Evolutionary conservation across 2,888 invertebrate species (phyloP).

Genomic region (Pseudanteris insignis): DNA sequence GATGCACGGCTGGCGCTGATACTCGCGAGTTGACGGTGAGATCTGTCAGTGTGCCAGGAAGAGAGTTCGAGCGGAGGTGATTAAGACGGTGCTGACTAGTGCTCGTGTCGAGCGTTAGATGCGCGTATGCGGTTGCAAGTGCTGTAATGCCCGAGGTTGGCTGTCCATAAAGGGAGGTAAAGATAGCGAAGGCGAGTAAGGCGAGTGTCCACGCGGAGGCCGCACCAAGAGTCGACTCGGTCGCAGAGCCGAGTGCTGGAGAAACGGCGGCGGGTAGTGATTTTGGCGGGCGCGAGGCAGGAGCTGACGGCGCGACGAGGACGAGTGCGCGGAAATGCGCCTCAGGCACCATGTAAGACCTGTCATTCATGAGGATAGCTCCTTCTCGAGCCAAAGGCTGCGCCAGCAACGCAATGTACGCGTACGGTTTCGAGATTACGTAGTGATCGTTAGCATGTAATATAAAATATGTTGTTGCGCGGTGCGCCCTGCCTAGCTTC

Average conservation of each 20-base stretch:
- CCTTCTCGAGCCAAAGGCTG: constrained; percentile 53
- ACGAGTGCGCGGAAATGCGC: constrained; percentile 46
- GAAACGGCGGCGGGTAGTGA: constrained; percentile 15
- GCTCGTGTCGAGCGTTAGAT: constrained; percentile 56
- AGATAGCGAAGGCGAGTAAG: constrained; percentile 1
- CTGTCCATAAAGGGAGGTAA: constrained; percentile 21
- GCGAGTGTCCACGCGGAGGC: constrained; percentile 1
- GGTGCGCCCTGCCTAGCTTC: constrained; percentile 68
- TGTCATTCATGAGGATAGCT: constrained; percentile 45
- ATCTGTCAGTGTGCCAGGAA: constrained; percentile 25
- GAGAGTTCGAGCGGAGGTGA: constrained; percentile 31
- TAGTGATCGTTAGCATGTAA: constrained; percentile 66
- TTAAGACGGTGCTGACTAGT: constrained; percentile 50
- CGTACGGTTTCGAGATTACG: constrained; percentile 71
- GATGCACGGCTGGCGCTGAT: constrained; percentile 35
- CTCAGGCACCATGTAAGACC: constrained; percentile 37
- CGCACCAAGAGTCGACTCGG: neutral
- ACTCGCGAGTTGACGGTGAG: constrained; percentile 27
- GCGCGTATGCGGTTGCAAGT: constrained; percentile 51
- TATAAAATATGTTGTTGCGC: constrained; percentile 57
- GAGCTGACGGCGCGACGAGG: constrained; percentile 38
- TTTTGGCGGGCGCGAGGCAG: constrained; percentile 49
- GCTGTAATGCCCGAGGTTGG: constrained; percentile 45
- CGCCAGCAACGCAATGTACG: constrained; percentile 69
- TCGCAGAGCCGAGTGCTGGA: constrained; percentile 2